phyloP scores from a whole-genome alignment of 2,888 invertebrate species.

The Machimus rusticus region DNA sequence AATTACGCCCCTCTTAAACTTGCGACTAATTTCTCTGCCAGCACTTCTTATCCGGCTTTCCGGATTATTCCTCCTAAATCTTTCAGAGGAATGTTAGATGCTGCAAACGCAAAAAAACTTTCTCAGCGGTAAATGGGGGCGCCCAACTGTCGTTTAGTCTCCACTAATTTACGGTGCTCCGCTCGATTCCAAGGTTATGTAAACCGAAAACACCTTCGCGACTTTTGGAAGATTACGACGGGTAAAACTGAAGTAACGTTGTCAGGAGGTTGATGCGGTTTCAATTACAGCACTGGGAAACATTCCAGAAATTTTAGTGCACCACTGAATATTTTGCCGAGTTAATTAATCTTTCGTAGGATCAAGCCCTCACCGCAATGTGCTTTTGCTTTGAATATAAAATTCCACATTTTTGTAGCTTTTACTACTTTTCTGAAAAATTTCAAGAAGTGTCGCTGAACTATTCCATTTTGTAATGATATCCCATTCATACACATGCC shows the following conservation, averaged over 20 bases:
- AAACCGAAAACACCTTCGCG: not conserved
- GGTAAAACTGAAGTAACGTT: not conserved
- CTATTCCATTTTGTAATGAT: too few species aligned
- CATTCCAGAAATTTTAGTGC: not conserved
- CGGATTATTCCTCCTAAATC: not conserved
- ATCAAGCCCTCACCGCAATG: not conserved
- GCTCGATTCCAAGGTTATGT: not conserved
- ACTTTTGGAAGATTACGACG: not conserved
- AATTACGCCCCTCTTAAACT: not conserved
- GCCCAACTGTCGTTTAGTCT: conserved; percentile 25
- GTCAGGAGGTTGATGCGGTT: not conserved
- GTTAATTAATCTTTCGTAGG: not conserved
- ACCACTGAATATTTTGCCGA: not conserved
- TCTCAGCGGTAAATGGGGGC: not conserved
- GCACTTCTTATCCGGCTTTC: not conserved
- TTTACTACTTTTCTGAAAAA: not conserved
- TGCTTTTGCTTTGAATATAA: not conserved
- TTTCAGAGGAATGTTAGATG: not conserved
- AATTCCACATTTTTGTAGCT: not conserved
- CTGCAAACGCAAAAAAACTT: not conserved
- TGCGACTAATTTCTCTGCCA: not conserved
- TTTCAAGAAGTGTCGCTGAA: not conserved
- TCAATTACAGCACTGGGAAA: not conserved
- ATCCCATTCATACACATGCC: too few species aligned
- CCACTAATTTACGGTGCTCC: conserved; percentile 21